phyloP scores from a whole-genome alignment of 2,888 invertebrate species.

The Agrypnus murinus region DNA sequence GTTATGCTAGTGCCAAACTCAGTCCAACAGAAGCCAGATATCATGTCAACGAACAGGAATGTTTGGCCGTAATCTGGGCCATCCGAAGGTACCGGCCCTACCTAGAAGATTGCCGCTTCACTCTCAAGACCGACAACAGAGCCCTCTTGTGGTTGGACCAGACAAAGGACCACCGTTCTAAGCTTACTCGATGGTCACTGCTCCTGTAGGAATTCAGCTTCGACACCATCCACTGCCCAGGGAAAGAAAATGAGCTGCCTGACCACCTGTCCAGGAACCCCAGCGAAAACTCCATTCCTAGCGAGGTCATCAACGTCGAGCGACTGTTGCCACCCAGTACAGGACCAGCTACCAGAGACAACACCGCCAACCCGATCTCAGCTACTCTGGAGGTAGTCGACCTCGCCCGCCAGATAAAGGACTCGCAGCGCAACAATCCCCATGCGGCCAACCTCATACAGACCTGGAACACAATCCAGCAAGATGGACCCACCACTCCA shows the following conservation, averaged over 20 bases:
- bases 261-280: background rate
- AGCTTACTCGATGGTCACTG: no score
- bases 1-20: slow-evolving; percentile 49
- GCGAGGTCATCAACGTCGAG: no score
- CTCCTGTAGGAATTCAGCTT: background rate
- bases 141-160: background rate
- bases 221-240: background rate
- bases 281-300: background rate
- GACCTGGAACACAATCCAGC: background rate
- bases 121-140: no score
- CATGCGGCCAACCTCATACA: no score
- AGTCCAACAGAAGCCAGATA: slow-evolving; percentile 40
- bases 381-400: no score
- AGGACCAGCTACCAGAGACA: background rate
- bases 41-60: slow-evolving; percentile 58
- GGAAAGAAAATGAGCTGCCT: background rate
- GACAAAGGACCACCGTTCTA: background rate
- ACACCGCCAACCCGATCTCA: no score
- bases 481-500: no score
- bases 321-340: background rate
- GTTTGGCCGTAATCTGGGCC: slow-evolving; percentile 56
- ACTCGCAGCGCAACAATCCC: no score
- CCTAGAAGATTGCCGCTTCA: slow-evolving; percentile 48
- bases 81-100: slow-evolving; percentile 53
- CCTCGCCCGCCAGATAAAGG: no score